Evolutionary conservation across 2,113 vertebrate species (phyloP).

Genomic region (Ceyx cyanopectus): DNA sequence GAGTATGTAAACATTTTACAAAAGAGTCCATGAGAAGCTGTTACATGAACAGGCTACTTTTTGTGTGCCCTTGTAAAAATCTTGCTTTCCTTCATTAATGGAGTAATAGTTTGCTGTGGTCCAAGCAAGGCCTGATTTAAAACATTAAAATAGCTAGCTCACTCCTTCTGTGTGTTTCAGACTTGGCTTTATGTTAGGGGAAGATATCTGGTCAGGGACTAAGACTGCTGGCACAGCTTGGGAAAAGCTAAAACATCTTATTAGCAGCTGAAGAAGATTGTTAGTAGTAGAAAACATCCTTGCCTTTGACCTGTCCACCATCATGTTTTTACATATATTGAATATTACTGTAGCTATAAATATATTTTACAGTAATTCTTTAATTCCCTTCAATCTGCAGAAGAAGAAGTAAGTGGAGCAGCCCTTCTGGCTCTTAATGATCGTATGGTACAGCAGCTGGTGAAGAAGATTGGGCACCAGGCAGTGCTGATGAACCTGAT

Average conservation of each 20-base stretch:
- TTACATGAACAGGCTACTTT: background rate
- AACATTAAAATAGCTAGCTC: background rate
- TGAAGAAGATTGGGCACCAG: conserved; percentile 81
- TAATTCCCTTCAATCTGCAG: conserved; percentile 44
- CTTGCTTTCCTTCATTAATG: background rate
- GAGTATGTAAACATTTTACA: background rate
- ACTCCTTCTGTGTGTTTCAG: background rate
- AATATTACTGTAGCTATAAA: background rate
- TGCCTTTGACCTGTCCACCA: background rate
- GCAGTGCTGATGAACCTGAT: conserved; percentile 79
- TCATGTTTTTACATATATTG: background rate
- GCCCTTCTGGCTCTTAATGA: conserved; percentile 79
- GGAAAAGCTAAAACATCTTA: background rate
- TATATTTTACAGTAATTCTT: background rate
- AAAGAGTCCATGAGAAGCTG: background rate
- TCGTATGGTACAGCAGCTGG: conserved; percentile 79
- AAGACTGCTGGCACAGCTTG: background rate
- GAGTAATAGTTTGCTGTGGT: background rate
- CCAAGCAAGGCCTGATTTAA: background rate
- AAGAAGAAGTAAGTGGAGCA: conserved; percentile 78
- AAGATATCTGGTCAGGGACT: background rate
- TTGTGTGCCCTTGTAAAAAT: background rate
- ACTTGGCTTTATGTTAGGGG: background rate
- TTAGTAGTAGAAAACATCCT: background rate
- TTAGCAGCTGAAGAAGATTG: background rate